Evolutionary conservation across 1,140 invertebrate genomes (phyloP).

Genomic region (Eufriesea mexicana): DNA sequence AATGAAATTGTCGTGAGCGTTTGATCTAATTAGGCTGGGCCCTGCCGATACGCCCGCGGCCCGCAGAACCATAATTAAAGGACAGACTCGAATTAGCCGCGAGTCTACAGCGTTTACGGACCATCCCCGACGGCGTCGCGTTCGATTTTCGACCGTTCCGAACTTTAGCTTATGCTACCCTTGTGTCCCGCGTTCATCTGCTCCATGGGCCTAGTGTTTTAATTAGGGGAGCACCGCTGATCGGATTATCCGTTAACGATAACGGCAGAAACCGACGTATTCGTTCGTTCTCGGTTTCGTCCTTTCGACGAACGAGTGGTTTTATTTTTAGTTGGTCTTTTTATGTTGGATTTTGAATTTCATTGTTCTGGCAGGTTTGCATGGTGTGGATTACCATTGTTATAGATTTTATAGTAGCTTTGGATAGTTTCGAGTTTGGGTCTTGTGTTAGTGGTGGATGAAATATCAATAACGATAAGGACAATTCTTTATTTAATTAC

Average conservation of each 20-base stretch:
- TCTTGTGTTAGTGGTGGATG: too few relatives aligned
- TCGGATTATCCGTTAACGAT: constrained; percentile 53
- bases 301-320: background rate
- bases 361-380: too few relatives aligned
- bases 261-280: background rate
- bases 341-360: too few relatives aligned
- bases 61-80: constrained; percentile 64
- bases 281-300: background rate
- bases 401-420: too few relatives aligned
- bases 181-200: too few relatives aligned
- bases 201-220: constrained; percentile 27
- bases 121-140: background rate
- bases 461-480: too few relatives aligned
- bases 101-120: constrained; percentile 24
- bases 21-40: constrained; percentile 60
- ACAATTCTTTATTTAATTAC: too few relatives aligned
- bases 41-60: constrained; percentile 33
- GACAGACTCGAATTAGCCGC: constrained; percentile 61
- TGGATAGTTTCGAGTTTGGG: too few relatives aligned
- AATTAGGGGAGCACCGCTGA: constrained; percentile 30
- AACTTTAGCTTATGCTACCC: constrained; percentile 13
- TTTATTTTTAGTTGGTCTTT: background rate
- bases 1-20: constrained; percentile 64
- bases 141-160: constrained; percentile 47
- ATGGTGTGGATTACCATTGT: too few relatives aligned